Percentiles rank a stretch among this genome's conserved stretches.
phyloP scores from a whole-genome alignment of 2,113 vertebrate genomes.

The Vicugna pacos region DNA sequence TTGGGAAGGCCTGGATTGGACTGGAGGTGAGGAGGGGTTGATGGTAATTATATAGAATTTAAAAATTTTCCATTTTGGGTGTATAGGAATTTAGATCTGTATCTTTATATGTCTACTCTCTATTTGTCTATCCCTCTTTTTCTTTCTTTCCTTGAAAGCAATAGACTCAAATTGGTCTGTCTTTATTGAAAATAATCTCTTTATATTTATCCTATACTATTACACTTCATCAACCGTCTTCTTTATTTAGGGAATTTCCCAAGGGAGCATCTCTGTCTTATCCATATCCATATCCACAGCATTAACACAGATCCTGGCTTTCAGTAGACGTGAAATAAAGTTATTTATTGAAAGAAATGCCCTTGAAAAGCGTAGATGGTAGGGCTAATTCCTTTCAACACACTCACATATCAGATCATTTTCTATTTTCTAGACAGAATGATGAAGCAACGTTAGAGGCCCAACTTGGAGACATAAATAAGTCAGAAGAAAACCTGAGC shows the following conservation, averaged over 20 bases:
- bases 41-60: not conserved
- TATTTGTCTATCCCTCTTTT: not conserved
- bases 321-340: not conserved
- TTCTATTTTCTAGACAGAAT: constrained; percentile 2
- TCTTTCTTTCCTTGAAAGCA: not conserved
- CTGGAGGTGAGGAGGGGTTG: not conserved
- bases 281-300: not conserved
- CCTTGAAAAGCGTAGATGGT: not conserved
- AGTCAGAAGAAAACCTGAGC: not conserved
- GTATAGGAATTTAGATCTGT: not conserved
- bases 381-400: not conserved
- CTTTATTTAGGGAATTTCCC: not conserved
- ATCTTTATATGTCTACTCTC: not conserved
- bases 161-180: not conserved
- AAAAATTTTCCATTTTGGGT: not conserved
- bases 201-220: not conserved
- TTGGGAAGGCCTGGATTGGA: not conserved
- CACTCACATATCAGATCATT: not conserved
- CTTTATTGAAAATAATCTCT: not conserved
- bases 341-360: not conserved
- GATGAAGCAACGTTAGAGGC: not conserved
- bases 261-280: not conserved
- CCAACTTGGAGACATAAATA: not conserved
- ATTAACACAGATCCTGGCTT: not conserved
- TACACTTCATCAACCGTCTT: not conserved